Percentiles rank a stretch among this genome's conserved stretches.
Evolutionary conservation across 1,140 invertebrate genomes (phyloP).

Genomic region (Artemia franciscana): DNA sequence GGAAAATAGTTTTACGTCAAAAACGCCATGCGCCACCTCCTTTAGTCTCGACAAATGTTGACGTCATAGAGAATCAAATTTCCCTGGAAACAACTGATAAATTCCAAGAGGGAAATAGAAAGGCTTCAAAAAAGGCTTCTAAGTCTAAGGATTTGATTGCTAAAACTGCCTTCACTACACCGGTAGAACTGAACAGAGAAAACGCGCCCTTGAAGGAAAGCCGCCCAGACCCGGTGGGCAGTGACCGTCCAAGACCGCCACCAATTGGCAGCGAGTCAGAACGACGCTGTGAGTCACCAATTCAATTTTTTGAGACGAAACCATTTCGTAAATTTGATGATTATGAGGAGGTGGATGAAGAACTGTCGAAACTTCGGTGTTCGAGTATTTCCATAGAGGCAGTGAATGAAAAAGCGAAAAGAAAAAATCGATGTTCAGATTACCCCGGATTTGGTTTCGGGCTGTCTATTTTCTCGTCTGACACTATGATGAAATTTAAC

Average conservation of each 20-base stretch:
- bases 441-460: slow-evolving; percentile 78
- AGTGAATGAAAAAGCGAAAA: slow-evolving; percentile 51
- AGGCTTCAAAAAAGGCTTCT: too few species aligned
- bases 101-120: too few species aligned
- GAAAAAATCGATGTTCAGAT: slow-evolving; percentile 52
- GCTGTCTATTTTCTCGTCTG: slow-evolving; percentile 75
- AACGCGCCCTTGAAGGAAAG: too few species aligned
- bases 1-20: not conserved
- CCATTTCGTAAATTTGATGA: not conserved
- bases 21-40: not conserved
- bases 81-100: too few species aligned
- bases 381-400: slow-evolving; percentile 65
- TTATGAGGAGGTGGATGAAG: slow-evolving; percentile 29
- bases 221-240: slow-evolving; percentile 10
- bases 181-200: too few species aligned
- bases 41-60: not conserved
- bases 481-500: slow-evolving; percentile 92
- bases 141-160: too few species aligned
- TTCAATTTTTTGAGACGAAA: not conserved
- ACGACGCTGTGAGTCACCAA: not conserved
- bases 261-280: not conserved
- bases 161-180: too few species aligned
- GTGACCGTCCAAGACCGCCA: slow-evolving; percentile 4
- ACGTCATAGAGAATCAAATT: too few species aligned
- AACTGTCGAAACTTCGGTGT: slow-evolving; percentile 51